Conservation (phyloP, 2,888 invertebrate species). For the Trisateles emortualis region DNA sequence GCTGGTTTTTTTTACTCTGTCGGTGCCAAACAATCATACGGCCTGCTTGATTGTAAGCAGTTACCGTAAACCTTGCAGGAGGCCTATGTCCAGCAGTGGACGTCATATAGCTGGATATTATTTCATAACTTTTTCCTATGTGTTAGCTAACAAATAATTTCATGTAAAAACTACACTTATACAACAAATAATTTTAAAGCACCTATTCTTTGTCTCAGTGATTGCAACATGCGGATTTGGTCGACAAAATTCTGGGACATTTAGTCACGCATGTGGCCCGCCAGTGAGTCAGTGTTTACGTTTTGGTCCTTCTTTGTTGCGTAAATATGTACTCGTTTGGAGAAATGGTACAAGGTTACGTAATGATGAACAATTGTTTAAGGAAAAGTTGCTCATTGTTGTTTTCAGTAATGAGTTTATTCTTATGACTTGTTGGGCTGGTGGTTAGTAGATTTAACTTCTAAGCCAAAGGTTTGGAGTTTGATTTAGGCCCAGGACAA, state of each 20-base stretch:
- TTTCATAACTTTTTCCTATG: too few species aligned
- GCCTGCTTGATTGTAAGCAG: too few species aligned
- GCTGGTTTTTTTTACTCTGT: too few species aligned
- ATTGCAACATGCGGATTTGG: constrained; percentile 39
- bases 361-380: neutral
- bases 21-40: too few species aligned
- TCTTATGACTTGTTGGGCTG: too few species aligned
- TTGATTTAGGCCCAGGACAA: too few species aligned
- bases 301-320: constrained; percentile 14
- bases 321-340: constrained; percentile 26
- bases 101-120: too few species aligned
- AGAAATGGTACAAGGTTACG: constrained; percentile 22
- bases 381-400: neutral
- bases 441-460: too few species aligned
- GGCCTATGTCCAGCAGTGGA: too few species aligned
- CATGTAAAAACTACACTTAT: neutral
- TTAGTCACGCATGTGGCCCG: constrained; percentile 41
- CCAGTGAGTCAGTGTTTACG: constrained; percentile 27
- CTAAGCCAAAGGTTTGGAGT: too few species aligned
- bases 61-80: too few species aligned
- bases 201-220: neutral
- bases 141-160: too few species aligned
- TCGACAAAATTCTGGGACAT: constrained; percentile 13
- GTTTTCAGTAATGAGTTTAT: neutral
- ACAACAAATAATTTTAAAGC: neutral